These are phyloP conservation scores for Euplexia lucipara DNA, from an alignment of 2,888 invertebrate species.

Conservation along the genomic window DNA sequence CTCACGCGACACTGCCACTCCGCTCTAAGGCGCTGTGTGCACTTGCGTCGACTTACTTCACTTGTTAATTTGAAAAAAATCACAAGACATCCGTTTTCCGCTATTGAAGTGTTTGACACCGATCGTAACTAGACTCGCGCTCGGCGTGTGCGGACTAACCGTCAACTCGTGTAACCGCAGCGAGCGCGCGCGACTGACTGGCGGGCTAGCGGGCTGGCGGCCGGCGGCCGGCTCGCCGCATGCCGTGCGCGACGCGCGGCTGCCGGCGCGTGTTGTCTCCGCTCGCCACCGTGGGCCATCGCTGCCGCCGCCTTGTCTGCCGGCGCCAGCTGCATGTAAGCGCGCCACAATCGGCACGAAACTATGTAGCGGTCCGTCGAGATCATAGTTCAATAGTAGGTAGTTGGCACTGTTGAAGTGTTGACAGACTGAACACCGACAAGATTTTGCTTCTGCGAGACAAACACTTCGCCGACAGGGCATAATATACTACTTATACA, in stretches of 20 bases:
- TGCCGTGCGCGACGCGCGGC: constrained; percentile 4
- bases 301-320: constrained; percentile 45
- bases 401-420: too few species aligned
- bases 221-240: background rate
- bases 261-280: constrained; percentile 15
- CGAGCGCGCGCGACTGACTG: constrained; percentile 48
- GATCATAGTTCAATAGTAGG: too few species aligned
- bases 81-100: background rate
- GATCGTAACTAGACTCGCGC: constrained; percentile 47
- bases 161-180: background rate
- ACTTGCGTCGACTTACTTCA: background rate
- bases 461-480: too few species aligned
- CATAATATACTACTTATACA: too few species aligned
- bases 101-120: too few species aligned
- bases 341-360: too few species aligned
- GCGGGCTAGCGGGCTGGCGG: constrained; percentile 16
- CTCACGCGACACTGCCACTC: constrained; percentile 17
- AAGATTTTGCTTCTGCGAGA: too few species aligned
- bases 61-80: constrained; percentile 1
- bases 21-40: background rate
- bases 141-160: background rate
- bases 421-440: too few species aligned
- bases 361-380: too few species aligned
- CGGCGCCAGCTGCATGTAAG: too few species aligned
- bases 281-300: constrained; percentile 18